Evolutionary conservation across 2,113 vertebrate species (phyloP).

Genomic region (Irena cyanogastra): DNA sequence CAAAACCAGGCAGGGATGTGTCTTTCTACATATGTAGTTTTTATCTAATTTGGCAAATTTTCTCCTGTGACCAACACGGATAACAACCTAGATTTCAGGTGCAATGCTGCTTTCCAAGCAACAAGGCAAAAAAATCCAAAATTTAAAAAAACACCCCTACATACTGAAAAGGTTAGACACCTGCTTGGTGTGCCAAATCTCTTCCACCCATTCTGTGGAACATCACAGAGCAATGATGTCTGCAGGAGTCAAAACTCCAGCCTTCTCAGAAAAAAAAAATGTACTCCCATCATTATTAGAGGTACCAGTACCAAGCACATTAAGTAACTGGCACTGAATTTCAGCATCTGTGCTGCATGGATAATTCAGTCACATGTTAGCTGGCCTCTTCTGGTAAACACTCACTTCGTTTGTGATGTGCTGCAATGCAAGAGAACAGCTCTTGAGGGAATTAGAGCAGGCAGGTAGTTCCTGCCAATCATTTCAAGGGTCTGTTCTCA

Average conservation of each 20-base stretch:
- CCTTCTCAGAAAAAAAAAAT: not conserved
- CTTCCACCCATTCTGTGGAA: not conserved
- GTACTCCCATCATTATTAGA: not conserved
- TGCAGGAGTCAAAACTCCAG: not conserved
- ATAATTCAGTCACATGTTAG: not conserved
- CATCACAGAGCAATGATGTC: not conserved
- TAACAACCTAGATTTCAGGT: not conserved
- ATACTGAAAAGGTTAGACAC: not conserved
- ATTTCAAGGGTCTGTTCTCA: not conserved
- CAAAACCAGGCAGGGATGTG: not conserved
- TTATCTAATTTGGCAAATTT: not conserved
- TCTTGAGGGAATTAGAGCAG: not conserved
- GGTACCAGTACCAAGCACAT: not conserved
- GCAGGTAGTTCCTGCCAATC: not conserved
- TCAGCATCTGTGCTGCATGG: not conserved
- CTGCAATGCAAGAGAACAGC: conserved; percentile 7
- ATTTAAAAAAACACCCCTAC: no score
- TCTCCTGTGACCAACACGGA: not conserved
- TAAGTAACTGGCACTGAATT: not conserved
- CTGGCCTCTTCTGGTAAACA: not conserved
- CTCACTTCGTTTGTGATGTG: not conserved
- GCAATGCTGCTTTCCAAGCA: not conserved
- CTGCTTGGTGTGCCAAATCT: not conserved
- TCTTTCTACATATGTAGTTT: not conserved
- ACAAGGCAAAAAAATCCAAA: not conserved